Percentiles rank a stretch among this genome's conserved stretches.
Conservation (phyloP, 2,888 invertebrate genomes). For the Artemia sinica region DNA sequence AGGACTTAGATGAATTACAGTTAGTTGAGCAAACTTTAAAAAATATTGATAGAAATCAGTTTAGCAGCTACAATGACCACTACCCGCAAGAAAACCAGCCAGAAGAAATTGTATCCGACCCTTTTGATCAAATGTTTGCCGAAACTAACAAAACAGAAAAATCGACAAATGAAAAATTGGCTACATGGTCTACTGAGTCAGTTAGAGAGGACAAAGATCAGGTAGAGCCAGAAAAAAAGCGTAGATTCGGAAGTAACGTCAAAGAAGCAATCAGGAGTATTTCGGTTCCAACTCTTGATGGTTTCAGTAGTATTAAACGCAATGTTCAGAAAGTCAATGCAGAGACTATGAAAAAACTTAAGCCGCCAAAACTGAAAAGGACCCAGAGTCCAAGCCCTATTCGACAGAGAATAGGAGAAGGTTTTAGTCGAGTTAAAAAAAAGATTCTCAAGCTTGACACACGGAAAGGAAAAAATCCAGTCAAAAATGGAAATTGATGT, state of each 20-base stretch:
- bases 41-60: background rate
- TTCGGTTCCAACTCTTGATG: background rate
- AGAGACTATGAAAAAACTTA: conserved; percentile 2
- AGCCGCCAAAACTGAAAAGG: conserved; percentile 9
- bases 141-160: conserved; percentile 19
- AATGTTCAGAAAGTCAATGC: conserved; percentile 14
- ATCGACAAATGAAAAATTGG: background rate
- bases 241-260: background rate
- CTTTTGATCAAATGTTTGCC: conserved; percentile 15
- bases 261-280: conserved; percentile 5
- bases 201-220: conserved; percentile 20
- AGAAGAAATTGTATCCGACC: conserved; percentile 18
- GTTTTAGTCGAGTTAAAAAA: conserved; percentile 13
- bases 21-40: conserved; percentile 9
- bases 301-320: background rate
- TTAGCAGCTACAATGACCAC: conserved; percentile 14
- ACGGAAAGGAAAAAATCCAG: background rate
- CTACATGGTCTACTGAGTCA: conserved; percentile 15
- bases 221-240: conserved; percentile 16
- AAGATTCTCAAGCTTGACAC: background rate
- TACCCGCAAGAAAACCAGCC: conserved; percentile 14
- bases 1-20: background rate
- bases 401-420: conserved; percentile 19
- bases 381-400: conserved; percentile 22
- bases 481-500: background rate